Base-by-base conservation (phyloP, 1,140 invertebrate genomes). In the Bombus pascuorum region DNA sequence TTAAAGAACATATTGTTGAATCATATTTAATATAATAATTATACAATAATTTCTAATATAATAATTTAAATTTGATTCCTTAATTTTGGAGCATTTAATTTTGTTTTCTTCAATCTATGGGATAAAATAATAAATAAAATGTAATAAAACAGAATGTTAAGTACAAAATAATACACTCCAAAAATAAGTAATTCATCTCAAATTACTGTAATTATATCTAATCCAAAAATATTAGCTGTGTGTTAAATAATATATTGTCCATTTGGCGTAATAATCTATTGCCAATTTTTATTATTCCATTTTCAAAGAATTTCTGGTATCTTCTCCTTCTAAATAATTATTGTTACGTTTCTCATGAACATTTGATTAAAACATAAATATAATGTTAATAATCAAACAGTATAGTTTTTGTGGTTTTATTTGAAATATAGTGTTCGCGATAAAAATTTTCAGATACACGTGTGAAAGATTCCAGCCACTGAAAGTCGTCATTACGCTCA, bases 401-500 rank as follows among this genome's bases (percentile, higher is more conserved):
- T 25, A 66, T 32, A n/a, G 12, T 18, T 15, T 39, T 39, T 22
- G 9, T 25, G 3, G 37, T 13, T 75, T 25, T 37, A 37, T 57
- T 44, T 25, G 22, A 10, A 39, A 5, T 25, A 12, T 6, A 59
- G 22, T 13, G n/a, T 42, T 57, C 3, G 10, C 1, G 25, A 28
- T 57, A 28, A 59, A 42, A 57, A 70, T 86, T 3, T 77, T 68
- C 39, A 68, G 37, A 66, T 68, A 13, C 57, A 25, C 1, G 25
- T 18, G 22, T 39, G 28, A 70, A 78, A 18, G 32, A 74, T 65
- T 59, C 32, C 37, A 42, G 5, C 39, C 57, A 44, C 47, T 76
- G 87, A 79, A 77, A 81, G 68, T 66, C 57, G 32, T 83, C 66
- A 86, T 79, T 87, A 75, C 28, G n/a, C 28, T 65, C 74, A 34